Conservation (phyloP, 2,797 vertebrate species). For the Mus caroli region DNA sequence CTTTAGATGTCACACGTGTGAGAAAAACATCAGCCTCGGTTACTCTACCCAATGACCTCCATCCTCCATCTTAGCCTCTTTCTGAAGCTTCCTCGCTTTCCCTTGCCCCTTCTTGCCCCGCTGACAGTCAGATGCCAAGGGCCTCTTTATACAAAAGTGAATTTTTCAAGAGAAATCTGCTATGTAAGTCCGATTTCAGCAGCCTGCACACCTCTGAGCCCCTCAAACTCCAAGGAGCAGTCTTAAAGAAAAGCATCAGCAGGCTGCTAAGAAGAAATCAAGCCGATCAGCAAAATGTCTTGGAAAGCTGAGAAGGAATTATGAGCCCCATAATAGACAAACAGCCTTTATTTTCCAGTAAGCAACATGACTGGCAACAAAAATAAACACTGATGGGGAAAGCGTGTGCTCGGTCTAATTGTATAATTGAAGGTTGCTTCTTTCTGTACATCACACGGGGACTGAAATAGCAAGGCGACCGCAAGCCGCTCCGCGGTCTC, state of each 20-base stretch:
- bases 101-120: not conserved
- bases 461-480: constrained; percentile 74
- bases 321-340: constrained; percentile 26
- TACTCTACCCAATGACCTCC: accelerated
- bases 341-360: constrained; percentile 86
- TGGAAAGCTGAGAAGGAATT: constrained; percentile 25
- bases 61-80: not conserved
- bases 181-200: constrained; percentile 59
- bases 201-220: constrained; percentile 59
- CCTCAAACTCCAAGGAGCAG: constrained; percentile 68
- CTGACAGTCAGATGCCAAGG: constrained; percentile 59
- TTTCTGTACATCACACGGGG: constrained; percentile 82
- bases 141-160: constrained; percentile 70
- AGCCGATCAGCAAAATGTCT: constrained; percentile 65
- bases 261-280: constrained; percentile 55
- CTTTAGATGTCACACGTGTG: not conserved
- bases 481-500: constrained; percentile 75
- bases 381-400: constrained; percentile 86
- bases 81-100: not conserved
- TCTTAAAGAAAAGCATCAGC: constrained; percentile 47
- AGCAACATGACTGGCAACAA: constrained; percentile 85
- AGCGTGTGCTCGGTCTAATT: constrained; percentile 86
- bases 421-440: constrained; percentile 87
- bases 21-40: not conserved
- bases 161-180: constrained; percentile 74